Percentiles rank a stretch among this genome's conserved stretches.
phyloP scores from a whole-genome alignment of 1,140 invertebrate species.

The Drosophila repletoides region DNA sequence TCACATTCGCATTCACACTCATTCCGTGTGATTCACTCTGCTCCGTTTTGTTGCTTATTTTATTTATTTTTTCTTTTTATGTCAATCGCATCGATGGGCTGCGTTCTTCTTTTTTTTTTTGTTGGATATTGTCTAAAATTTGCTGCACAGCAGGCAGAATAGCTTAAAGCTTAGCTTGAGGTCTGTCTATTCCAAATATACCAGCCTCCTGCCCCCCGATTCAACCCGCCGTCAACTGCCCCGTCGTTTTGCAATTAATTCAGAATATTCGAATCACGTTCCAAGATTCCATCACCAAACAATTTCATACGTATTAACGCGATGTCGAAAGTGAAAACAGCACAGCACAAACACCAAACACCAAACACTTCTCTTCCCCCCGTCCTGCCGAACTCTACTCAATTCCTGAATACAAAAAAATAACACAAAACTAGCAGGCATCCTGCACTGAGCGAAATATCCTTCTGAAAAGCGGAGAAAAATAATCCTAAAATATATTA shows the following conservation, averaged over 20 bases:
- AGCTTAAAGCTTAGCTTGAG: constrained; percentile 22
- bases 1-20: no score
- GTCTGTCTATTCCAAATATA: neutral
- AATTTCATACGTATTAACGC: constrained; percentile 80
- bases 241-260: constrained; percentile 70
- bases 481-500: no score
- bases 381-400: neutral
- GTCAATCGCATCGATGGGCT: no score
- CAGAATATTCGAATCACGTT: constrained; percentile 73
- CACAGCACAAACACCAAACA: constrained; percentile 16
- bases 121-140: constrained; percentile 66
- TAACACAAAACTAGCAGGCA: no score
- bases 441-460: no score
- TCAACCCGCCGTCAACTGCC: neutral
- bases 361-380: neutral
- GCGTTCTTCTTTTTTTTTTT: no score
- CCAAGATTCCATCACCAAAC: constrained; percentile 74
- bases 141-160: constrained; percentile 28
- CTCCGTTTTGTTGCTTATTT: no score
- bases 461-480: no score
- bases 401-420: neutral
- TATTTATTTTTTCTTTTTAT: no score
- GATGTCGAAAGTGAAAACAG: constrained; percentile 71
- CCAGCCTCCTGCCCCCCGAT: neutral
- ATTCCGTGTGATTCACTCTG: no score